phyloP scores from a whole-genome alignment of 2,797 vertebrate species.

The Hemibagrus guttatus region DNA sequence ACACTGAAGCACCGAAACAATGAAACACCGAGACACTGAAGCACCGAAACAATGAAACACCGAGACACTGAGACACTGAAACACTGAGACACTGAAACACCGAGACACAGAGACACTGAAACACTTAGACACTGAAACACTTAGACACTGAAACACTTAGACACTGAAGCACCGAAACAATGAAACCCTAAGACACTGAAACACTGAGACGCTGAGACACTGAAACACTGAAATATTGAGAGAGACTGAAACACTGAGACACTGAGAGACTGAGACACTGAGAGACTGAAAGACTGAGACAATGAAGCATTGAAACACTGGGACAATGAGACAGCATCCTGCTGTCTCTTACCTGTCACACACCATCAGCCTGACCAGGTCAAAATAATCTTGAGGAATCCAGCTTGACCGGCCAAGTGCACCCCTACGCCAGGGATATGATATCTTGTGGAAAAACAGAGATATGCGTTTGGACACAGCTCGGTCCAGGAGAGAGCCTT shows the following conservation, averaged over 20 bases:
- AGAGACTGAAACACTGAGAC: too few relatives aligned
- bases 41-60: too few relatives aligned
- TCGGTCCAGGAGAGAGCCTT: slow-evolving; percentile 38
- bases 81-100: not conserved
- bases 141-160: not conserved
- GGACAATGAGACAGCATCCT: slow-evolving; percentile 2
- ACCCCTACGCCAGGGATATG: slow-evolving; percentile 28
- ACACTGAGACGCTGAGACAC: not conserved
- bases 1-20: too few relatives aligned
- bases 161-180: not conserved
- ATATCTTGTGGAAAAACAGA: slow-evolving; percentile 48
- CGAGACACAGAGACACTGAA: not conserved
- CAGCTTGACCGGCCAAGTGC: slow-evolving; percentile 26
- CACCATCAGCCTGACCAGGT: slow-evolving; percentile 29
- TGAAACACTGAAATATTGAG: not conserved
- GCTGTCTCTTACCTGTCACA: not conserved
- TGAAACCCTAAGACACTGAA: not conserved
- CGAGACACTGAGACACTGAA: not conserved
- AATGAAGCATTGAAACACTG: not conserved
- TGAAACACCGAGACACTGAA: too few relatives aligned
- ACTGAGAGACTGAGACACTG: too few relatives aligned
- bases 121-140: not conserved
- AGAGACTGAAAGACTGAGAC: not conserved
- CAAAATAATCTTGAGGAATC: slow-evolving; percentile 41
- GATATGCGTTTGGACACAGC: slow-evolving; percentile 52